Evolutionary conservation across 2,797 vertebrate species (phyloP), one percentile per base, ranked within the genome.

Genomic region (Sternarchorhynchus goeldii): DNA sequence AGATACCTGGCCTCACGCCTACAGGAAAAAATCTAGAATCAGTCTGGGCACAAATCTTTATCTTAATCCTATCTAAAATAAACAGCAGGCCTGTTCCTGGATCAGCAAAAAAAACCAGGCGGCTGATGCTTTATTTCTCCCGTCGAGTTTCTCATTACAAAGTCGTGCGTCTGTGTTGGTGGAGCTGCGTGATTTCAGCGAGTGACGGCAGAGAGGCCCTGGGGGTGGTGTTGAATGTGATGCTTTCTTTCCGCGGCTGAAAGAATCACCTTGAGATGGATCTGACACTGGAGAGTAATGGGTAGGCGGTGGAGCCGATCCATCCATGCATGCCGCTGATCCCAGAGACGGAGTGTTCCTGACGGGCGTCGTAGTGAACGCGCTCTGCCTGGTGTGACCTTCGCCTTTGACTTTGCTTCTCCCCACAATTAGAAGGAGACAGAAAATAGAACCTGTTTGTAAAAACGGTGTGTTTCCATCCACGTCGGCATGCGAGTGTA

Each of bases 261-360:
- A 67, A 80, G 78, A 69, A 70, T 77, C 80, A 79, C 74, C 74
- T 82, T 77, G 80, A 82, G 80, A 67, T 67, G 67, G 78, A 80
- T 80, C 77, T 80, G 70, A 75, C 60, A 20, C 62, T 36, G 25
- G 50, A 75, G 77, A 77, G 63, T 74, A 82, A 82, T 79, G 36
- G 50, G 75, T 39, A 74, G 80, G 77, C 16, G 29, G 67, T 71
- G 34, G 5, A 32, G 34, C 18, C 60, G 59, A 53, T 59, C 62
- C 34, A 2, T 58, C 77, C 12, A 20, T 76, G 66, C 71, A 56
- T 36, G 72, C 75, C 50, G 72, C 64, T 70, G 65, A 82, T 71
- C 53, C 45, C 50, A 67, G 77, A 29, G 45, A 79, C 74, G 68
- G 79, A 80, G 58, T 70, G 45, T 74, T 45, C 62, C 56, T 79